Evolutionary conservation across 2,888 invertebrate species (phyloP).

Genomic region (Caenorhabditis sp.): DNA sequence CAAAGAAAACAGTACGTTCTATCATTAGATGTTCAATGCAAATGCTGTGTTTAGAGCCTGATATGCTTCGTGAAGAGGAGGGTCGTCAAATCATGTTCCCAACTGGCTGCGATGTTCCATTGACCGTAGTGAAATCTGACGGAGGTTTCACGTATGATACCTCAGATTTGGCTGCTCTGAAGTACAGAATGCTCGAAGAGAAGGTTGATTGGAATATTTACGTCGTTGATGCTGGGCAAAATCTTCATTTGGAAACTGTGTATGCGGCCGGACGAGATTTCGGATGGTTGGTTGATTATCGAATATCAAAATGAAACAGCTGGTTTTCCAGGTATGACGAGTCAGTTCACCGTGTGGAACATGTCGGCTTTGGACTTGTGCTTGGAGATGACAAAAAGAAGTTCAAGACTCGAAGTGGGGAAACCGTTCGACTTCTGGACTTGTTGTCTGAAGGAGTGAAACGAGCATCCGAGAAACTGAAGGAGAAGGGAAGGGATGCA

Average conservation of each 20-base stretch:
- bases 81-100: constrained; percentile 87
- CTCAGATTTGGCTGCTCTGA: constrained; percentile 94
- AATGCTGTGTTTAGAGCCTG: constrained; percentile 80
- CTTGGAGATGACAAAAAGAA: constrained; percentile 98
- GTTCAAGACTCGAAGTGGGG: constrained; percentile 98
- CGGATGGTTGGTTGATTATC: constrained; percentile 86
- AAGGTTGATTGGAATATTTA: constrained; percentile 93
- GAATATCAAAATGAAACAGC: not conserved
- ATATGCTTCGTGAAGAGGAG: constrained; percentile 86
- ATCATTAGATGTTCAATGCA: not conserved
- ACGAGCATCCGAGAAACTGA: constrained; percentile 84
- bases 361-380: constrained; percentile 97
- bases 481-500: constrained; percentile 84
- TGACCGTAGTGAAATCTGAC: constrained; percentile 96
- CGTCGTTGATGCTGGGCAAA: constrained; percentile 96
- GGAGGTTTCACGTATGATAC: constrained; percentile 97
- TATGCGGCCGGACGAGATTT: constrained; percentile 89
- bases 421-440: constrained; percentile 92
- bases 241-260: constrained; percentile 85
- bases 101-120: constrained; percentile 87
- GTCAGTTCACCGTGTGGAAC: constrained; percentile 88
- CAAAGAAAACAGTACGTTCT: constrained; percentile 86
- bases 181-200: constrained; percentile 86
- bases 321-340: constrained; percentile 85
- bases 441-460: constrained; percentile 91